phyloP scores from a whole-genome alignment of 2,113 vertebrate genomes.

The Rafetus swinhoei region DNA sequence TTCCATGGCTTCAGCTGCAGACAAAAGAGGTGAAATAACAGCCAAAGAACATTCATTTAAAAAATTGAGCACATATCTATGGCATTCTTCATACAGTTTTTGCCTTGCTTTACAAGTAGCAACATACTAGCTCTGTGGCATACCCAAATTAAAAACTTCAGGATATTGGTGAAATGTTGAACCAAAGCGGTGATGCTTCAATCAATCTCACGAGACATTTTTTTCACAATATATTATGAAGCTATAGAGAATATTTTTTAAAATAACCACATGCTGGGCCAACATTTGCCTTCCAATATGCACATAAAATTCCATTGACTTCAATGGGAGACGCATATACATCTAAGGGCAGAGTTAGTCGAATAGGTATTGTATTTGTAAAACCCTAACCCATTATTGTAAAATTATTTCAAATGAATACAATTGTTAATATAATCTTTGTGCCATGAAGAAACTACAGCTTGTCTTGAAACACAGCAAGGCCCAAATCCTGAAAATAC shows the following conservation, averaged over 20 bases:
- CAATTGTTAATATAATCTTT: not conserved
- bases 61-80: conserved; percentile 62
- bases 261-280: conserved; percentile 46
- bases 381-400: not conserved
- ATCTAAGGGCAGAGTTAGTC: not conserved
- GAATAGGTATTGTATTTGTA: not conserved
- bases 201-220: conserved; percentile 68
- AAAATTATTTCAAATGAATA: not conserved
- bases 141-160: conserved; percentile 60
- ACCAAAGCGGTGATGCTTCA: conserved; percentile 43
- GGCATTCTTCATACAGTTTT: conserved; percentile 69
- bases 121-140: conserved; percentile 43
- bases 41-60: conserved; percentile 68
- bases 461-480: not conserved
- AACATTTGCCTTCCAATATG: conserved; percentile 62
- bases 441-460: not conserved
- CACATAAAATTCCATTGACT: conserved; percentile 20
- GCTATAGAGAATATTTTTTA: conserved; percentile 10
- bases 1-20: conserved; percentile 8
- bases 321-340: not conserved
- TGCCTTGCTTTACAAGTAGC: conserved; percentile 70
- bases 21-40: conserved; percentile 48
- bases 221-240: conserved; percentile 54
- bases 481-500: not conserved
- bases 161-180: conserved; percentile 62